phyloP scores from a whole-genome alignment of 37 sponge, comb jelly and placozoan genomes.

The Haliclona indistincta region DNA sequence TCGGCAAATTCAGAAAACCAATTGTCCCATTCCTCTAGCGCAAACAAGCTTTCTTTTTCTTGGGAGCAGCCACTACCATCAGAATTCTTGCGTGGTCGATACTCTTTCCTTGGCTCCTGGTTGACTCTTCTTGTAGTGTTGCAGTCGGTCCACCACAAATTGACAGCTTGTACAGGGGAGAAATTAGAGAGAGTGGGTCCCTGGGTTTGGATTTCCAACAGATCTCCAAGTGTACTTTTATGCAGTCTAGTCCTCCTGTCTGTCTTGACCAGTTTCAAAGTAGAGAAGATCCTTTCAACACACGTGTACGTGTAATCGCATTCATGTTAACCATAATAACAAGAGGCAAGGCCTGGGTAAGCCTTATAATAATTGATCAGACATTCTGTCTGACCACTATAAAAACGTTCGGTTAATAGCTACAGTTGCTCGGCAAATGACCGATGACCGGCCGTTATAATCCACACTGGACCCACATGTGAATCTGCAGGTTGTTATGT shows the following conservation, averaged over 20 bases:
- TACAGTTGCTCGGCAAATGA: too few species aligned
- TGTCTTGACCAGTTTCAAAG: conserved; percentile 48
- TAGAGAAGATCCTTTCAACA: conserved; percentile 55
- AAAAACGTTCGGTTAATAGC: too few species aligned
- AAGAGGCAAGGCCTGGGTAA: too few species aligned
- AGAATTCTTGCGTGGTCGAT: conserved; percentile 19
- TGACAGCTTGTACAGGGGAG: conserved; percentile 24
- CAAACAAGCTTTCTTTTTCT: neutral
- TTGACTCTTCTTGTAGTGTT: conserved; percentile 36
- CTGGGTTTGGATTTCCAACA: conserved; percentile 43
- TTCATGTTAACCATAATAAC: too few species aligned
- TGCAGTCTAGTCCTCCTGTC: conserved; percentile 28
- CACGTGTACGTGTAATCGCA: too few species aligned
- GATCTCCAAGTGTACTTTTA: conserved; percentile 21
- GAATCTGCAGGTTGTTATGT: too few species aligned
- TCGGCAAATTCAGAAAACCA: conserved; percentile 46
- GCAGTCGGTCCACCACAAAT: conserved; percentile 50
- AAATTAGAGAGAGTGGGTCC: conserved; percentile 39
- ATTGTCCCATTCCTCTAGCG: conserved; percentile 35
- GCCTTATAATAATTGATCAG: too few species aligned
- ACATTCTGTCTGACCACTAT: too few species aligned
- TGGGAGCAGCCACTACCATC: neutral
- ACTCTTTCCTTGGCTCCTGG: conserved; percentile 43
- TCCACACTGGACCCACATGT: too few species aligned
- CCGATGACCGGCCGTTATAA: too few species aligned